Conservation (phyloP, 1,140 invertebrate species). For the Euglossa dilemma region DNA sequence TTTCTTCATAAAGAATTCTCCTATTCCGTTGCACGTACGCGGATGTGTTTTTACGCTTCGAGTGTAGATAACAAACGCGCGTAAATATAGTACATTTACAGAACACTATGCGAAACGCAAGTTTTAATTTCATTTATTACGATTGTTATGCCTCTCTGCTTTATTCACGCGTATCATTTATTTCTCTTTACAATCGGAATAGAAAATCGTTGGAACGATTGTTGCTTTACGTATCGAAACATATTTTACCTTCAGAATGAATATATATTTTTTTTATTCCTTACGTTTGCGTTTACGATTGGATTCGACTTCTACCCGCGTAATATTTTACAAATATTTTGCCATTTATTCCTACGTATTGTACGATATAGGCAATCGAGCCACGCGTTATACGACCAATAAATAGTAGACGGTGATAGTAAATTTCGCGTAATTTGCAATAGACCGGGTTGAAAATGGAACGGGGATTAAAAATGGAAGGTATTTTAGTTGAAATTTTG, state of each 20-base stretch:
- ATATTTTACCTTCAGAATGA: neutral
- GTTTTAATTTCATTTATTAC: neutral
- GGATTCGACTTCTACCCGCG: too few species aligned
- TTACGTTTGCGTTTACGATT: too few species aligned
- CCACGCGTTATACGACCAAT: too few species aligned
- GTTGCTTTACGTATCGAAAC: neutral
- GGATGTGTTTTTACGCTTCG: conserved; percentile 7
- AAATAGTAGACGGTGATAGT: too few species aligned
- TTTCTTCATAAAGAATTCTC: conserved; percentile 9
- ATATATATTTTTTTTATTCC: neutral
- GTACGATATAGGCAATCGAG: too few species aligned
- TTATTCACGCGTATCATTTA: neutral
- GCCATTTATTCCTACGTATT: too few species aligned
- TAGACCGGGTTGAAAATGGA: neutral
- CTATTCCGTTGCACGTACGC: conserved; percentile 34
- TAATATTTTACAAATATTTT: too few species aligned
- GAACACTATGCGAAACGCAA: neutral
- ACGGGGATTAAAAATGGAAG: neutral
- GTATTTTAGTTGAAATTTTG: neutral
- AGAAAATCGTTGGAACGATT: neutral
- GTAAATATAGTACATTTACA: neutral
- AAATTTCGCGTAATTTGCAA: too few species aligned
- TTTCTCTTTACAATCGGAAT: neutral
- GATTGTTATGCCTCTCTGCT: neutral
- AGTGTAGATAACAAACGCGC: neutral